Evolutionary conservation across 2,797 vertebrate species (phyloP).

Genomic region (Prionace glauca): DNA sequence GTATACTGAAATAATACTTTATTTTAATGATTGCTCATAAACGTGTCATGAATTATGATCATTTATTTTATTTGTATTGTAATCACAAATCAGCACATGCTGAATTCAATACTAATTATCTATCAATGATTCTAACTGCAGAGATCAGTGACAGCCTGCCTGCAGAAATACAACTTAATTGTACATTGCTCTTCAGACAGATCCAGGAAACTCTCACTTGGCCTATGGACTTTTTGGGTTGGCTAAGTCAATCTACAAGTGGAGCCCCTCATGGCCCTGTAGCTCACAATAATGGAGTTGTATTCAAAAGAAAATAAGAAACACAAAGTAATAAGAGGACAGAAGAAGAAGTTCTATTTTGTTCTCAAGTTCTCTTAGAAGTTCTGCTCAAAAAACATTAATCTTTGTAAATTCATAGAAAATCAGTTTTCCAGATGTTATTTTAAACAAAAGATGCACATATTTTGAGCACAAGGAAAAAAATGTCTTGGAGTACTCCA

Average conservation of each 20-base stretch:
- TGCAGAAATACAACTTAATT: not conserved
- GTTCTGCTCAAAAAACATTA: not conserved
- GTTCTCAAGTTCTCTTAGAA: not conserved
- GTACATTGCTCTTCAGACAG: not conserved
- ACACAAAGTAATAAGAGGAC: not conserved
- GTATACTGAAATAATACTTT: no score
- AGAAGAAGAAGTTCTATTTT: not conserved
- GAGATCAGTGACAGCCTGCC: not conserved
- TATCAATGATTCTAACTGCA: not conserved
- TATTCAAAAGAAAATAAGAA: not conserved
- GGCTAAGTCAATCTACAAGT: not conserved
- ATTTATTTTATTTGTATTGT: no score
- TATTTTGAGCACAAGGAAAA: not conserved
- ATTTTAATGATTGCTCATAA: no score
- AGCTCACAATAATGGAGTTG: not conserved
- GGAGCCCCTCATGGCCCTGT: not conserved
- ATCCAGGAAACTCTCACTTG: not conserved
- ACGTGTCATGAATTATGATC: no score
- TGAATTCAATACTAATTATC: no score
- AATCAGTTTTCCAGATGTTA: constrained; percentile 27
- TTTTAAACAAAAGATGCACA: not conserved
- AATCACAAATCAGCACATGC: no score
- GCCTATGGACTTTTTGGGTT: not conserved
- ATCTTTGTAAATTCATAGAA: constrained; percentile 13
- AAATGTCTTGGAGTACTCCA: not conserved